Evolutionary conservation across 2,888 invertebrate species (phyloP).

Genomic region (Erebia aethiops): DNA sequence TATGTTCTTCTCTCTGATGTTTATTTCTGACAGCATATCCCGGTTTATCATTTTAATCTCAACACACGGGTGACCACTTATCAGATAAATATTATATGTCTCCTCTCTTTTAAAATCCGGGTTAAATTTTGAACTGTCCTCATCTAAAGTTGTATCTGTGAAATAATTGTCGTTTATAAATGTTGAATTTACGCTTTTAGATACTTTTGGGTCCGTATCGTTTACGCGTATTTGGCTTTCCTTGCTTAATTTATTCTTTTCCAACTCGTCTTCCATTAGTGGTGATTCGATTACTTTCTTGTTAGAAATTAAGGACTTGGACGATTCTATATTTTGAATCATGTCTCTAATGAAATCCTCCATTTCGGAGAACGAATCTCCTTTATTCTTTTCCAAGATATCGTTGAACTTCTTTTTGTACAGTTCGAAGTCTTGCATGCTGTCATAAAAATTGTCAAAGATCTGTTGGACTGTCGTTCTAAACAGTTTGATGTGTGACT

Average conservation of each 20-base stretch:
- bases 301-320: constrained; percentile 50
- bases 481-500: constrained; percentile 68
- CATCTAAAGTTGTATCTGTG: constrained; percentile 57
- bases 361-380: constrained; percentile 62
- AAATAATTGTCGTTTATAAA: constrained; percentile 63
- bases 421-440: constrained; percentile 64
- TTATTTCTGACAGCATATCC: constrained; percentile 63
- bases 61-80: constrained; percentile 52
- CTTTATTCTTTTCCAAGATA: constrained; percentile 60
- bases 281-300: constrained; percentile 25
- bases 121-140: constrained; percentile 45
- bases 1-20: constrained; percentile 52
- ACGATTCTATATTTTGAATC: constrained; percentile 65
- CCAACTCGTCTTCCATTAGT: background rate
- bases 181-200: constrained; percentile 42
- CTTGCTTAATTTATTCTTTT: background rate
- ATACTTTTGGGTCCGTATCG: background rate
- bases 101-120: constrained; percentile 48
- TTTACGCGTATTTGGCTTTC: constrained; percentile 3
- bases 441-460: constrained; percentile 65
- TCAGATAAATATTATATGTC: constrained; percentile 57
- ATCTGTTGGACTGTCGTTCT: constrained; percentile 68
- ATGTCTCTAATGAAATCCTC: constrained; percentile 70
- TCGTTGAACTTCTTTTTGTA: constrained; percentile 68
- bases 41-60: constrained; percentile 62